Evolutionary conservation across 2,888 invertebrate genomes (phyloP).

Genomic region (Dolichopus griseipennis): DNA sequence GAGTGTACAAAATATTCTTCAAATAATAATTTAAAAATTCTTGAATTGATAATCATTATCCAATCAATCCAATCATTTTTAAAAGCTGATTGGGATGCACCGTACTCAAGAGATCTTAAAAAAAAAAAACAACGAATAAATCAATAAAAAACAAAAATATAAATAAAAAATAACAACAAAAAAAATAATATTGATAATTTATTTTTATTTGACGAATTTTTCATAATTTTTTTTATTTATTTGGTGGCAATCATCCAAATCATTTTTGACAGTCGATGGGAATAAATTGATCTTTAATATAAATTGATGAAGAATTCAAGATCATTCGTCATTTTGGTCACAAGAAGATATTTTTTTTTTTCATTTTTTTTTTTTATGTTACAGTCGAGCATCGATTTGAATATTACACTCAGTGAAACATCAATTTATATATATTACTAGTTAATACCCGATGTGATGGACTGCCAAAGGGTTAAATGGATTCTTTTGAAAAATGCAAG

Average conservation of each 20-base stretch:
- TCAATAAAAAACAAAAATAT: neutral
- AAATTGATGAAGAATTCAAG: conserved; percentile 11
- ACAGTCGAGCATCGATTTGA: too few species aligned
- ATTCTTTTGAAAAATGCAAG: too few species aligned
- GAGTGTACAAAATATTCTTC: neutral
- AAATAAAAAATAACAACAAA: too few species aligned
- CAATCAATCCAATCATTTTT: neutral
- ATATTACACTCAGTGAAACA: too few species aligned
- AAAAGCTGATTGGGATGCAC: neutral
- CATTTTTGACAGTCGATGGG: conserved; percentile 8
- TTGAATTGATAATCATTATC: neutral
- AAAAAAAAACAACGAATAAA: neutral
- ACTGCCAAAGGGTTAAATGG: too few species aligned
- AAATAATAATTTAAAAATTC: neutral
- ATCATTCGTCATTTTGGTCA: conserved; percentile 8
- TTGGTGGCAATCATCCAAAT: conserved; percentile 6
- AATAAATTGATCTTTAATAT: conserved; percentile 9
- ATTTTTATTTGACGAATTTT: neutral
- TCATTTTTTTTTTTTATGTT: too few species aligned
- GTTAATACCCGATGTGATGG: too few species aligned
- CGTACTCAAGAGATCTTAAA: neutral
- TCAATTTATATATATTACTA: too few species aligned
- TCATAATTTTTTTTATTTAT: too few species aligned
- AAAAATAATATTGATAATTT: too few species aligned
- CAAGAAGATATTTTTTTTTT: too few species aligned